phyloP scores from a whole-genome alignment of 2,797 vertebrate species.

The Lagocephalus sceleratus region DNA sequence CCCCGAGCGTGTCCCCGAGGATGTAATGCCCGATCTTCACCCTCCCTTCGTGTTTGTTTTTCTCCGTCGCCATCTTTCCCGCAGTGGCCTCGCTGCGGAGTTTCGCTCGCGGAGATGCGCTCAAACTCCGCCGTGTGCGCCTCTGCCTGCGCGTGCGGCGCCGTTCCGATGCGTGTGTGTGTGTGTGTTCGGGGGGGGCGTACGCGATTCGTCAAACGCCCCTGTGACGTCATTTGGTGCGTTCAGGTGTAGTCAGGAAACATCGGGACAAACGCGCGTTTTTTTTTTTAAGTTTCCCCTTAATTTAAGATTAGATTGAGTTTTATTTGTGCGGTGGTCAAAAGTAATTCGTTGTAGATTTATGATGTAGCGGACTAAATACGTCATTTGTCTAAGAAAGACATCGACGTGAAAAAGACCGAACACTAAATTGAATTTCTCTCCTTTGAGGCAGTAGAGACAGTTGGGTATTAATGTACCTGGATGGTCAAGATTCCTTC shows the following conservation, averaged over 20 bases:
- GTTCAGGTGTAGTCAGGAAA: not conserved
- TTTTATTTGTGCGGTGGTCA: too few species aligned
- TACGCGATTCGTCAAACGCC: conserved; percentile 38
- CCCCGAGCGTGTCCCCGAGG: conserved; percentile 92
- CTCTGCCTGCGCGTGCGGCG: conserved; percentile 39
- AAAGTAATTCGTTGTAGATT: too few species aligned
- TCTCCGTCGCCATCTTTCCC: conserved; percentile 98
- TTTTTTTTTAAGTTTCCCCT: too few species aligned
- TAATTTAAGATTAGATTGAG: too few species aligned
- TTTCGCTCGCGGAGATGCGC: conserved; percentile 51
- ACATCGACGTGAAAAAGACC: too few species aligned
- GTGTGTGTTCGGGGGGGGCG: conserved; percentile 9
- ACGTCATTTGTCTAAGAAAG: too few species aligned
- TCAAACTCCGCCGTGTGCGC: conserved; percentile 46
- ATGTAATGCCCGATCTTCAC: conserved; percentile 97
- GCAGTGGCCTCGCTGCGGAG: conserved; percentile 77
- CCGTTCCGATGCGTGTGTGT: conserved; percentile 10
- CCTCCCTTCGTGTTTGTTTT: conserved; percentile 92
- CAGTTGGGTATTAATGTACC: too few species aligned
- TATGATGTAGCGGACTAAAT: too few species aligned
- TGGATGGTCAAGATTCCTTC: too few species aligned
- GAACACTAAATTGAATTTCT: too few species aligned
- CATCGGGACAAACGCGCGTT: too few species aligned
- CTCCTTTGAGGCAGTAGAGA: too few species aligned
- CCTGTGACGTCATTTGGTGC: not conserved